Evolutionary conservation across 1,140 invertebrate genomes (phyloP), one percentile per base, ranked within the genome.

Genomic region (Hylaeus anthracinus): DNA sequence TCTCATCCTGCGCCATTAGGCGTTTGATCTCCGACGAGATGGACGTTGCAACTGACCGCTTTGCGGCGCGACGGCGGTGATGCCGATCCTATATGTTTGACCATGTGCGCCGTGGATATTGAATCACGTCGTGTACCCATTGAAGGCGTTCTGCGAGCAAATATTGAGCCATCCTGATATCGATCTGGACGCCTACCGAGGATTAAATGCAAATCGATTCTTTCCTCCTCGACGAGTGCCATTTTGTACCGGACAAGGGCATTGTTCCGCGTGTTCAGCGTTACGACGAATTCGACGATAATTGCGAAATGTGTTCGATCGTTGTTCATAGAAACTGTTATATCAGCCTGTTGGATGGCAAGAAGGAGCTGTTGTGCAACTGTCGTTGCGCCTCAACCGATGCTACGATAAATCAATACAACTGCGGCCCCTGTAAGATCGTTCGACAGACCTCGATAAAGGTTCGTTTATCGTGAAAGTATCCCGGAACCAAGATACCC

Each of bases 61-160:
- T 43, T 63, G 65, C 10, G 37, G 56, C 53, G 51, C 60, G 12
- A 45, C 73, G 72, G 15, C 15, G 56, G 3, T 15, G 15, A 37
- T 48, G 41, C 5, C 9, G 41, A 26, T 26, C 73, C 10, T 65
- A 37, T 14, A 63, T 60, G 15, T 66, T 66, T 61, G 26, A 55
- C 61, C 61, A 26, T 37, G 41, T n/a, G 8, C 72, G 39, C 14
- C 48, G 37, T 8, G 53, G 53, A 60, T 58, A 67, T 78, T n/a
- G 65, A 78, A 77, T 67, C 64, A 61, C 43, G 37, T 69, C 74
- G 74, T 61, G 45, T 61, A 39, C 56, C 74, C 15, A 69, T 69
- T 61, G 55, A 60, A 69, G 43, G 51, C 63, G 51, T 56, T 53
- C 63, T 45, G 9, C 15, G 37, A 56, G 63, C 72, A 75, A 75